phyloP scores from a whole-genome alignment of 2,797 vertebrate species.

The Tinamus major region DNA sequence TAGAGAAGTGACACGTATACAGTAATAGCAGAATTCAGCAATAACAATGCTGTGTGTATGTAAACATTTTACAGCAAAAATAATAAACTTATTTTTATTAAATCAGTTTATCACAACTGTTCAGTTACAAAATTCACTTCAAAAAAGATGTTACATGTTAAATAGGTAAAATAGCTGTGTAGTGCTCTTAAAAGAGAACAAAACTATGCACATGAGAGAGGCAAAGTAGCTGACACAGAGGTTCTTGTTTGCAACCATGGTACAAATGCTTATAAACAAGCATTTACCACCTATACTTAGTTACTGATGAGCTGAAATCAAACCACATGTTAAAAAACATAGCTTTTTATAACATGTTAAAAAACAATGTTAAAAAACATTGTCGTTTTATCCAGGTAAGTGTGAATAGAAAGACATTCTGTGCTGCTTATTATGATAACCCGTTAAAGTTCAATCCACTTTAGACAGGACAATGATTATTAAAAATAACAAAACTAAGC shows the following conservation, averaged over 20 bases:
- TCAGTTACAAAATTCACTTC: slow-evolving; percentile 21
- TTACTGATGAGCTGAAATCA: not conserved
- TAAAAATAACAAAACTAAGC: not conserved
- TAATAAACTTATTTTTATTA: slow-evolving; percentile 12
- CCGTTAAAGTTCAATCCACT: not conserved
- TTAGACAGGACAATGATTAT: not conserved
- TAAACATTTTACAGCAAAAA: not conserved
- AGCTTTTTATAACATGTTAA: not conserved
- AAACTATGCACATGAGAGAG: not conserved
- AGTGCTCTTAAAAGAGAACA: not conserved
- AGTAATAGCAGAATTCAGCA: not conserved
- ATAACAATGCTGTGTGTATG: not conserved
- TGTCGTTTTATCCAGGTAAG: not conserved
- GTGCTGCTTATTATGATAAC: not conserved
- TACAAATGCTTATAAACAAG: no score
- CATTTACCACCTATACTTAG: not conserved
- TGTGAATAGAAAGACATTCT: not conserved
- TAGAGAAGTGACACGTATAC: no score
- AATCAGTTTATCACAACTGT: not conserved
- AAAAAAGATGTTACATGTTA: not conserved
- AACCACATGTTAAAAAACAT: not conserved
- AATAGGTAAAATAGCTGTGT: not conserved
- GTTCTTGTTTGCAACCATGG: not conserved
- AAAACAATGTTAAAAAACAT: not conserved
- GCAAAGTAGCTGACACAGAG: not conserved